Percentiles rank a stretch among this genome's conserved stretches.
phyloP scores from a whole-genome alignment of 1,140 invertebrate genomes.

The Cheumatopsyche charites region DNA sequence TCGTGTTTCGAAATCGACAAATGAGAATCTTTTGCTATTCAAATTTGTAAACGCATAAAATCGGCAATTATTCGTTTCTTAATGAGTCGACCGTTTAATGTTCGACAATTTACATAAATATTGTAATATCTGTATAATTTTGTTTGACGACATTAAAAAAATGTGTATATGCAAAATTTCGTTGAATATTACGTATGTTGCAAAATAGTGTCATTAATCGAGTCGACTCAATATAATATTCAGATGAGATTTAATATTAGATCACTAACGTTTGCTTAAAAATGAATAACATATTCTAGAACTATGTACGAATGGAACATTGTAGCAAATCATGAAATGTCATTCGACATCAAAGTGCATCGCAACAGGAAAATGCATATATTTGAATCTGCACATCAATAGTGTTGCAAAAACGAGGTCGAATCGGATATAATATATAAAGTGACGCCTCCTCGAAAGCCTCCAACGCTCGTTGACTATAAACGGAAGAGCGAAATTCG shows the following conservation, averaged over 20 bases:
- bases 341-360: too few species aligned
- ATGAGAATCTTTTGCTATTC: neutral
- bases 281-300: too few species aligned
- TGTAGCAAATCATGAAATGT: too few species aligned
- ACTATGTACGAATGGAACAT: too few species aligned
- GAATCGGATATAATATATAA: neutral
- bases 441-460: constrained; percentile 13
- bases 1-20: neutral
- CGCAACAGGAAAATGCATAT: too few species aligned
- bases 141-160: neutral
- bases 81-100: neutral
- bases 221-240: neutral
- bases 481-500: too few species aligned
- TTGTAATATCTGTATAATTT: too few species aligned
- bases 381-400: too few species aligned
- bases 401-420: neutral
- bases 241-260: too few species aligned
- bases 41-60: neutral
- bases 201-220: neutral
- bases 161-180: neutral
- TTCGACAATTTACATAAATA: too few species aligned
- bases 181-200: neutral
- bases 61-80: constrained; percentile 3
- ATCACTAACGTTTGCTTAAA: too few species aligned
- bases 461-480: neutral